Base-by-base conservation (phyloP, 64 coral and sea anemone species). In the Dendronephthya gigantea region DNA sequence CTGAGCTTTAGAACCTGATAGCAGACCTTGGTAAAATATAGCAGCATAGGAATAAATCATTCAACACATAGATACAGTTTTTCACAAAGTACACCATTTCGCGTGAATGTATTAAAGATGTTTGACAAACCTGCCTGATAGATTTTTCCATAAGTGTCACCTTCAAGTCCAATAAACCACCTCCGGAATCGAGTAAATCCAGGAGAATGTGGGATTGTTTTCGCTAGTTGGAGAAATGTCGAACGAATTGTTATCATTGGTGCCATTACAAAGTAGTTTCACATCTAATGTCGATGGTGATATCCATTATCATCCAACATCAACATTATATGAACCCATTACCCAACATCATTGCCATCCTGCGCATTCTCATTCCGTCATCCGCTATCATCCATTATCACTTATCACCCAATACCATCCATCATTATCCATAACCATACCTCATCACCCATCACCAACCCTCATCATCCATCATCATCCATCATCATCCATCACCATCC, bases 161-260 rank as follows among this genome's bases (percentile, higher is more conserved):
- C 30, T 96, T 88, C 23, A 83, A 88, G 88, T 96, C 89, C 37
- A 85, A 88, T 35, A 96, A 72, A n/a, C 94, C 94, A 86, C 87
- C 72, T 75, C 83, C 82, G 30, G 48, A 41, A 45, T 85, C 85
- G 10, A 96, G 52, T 29, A 92, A 74, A 22, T 92, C 86, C 22
- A 92, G 37, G 12, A 96, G 55, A 47, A 88, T 50, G 23, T 75
- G 70, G 4, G 83, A 86, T 58, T 96, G 94, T 41, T 82, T 96
- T 90, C 83, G 88, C 94, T 96, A 47, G 17, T n/a, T n/a, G n/a
- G n/a, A n/a, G n/a, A n/a, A n/a, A n/a, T n/a, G n/a, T n/a, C n/a
- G n/a, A n/a, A n/a, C n/a, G n/a, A n/a, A n/a, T n/a, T n/a, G n/a
- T 45, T 45, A 11, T 45, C 11, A 45, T 45, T 45, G 41, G 11